A percentile compares a stretch with the other conserved stretches of the same genome.
Conservation (phyloP, 2,888 invertebrate species). For the Blastobasis lacticolella region DNA sequence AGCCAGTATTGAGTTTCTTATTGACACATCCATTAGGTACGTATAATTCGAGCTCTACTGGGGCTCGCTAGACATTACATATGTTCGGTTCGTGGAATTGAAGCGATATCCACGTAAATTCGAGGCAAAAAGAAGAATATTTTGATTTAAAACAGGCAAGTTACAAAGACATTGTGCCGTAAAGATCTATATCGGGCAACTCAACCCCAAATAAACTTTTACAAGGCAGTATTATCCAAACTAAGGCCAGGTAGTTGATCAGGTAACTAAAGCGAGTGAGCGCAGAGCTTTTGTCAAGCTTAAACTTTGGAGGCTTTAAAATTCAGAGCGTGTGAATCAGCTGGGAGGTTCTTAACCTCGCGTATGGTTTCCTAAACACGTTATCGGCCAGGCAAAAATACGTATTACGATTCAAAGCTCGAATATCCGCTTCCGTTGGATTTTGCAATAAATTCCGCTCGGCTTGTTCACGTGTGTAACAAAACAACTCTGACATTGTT, state of each 20-base stretch:
- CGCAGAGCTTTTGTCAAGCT: background rate
- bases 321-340: background rate
- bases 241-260: background rate
- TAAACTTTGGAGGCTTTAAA: background rate
- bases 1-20: slow-evolving; percentile 54
- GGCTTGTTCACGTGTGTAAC: too few relatives aligned
- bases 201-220: background rate
- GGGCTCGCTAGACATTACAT: too few relatives aligned
- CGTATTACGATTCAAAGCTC: slow-evolving; percentile 30
- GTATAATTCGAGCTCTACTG: slow-evolving; percentile 19
- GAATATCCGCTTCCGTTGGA: slow-evolving; percentile 39
- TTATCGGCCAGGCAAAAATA: too few relatives aligned
- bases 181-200: background rate
- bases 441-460: slow-evolving; percentile 13
- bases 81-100: background rate
- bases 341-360: slow-evolving; percentile 9
- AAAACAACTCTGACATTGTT: too few relatives aligned
- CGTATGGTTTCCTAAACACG: too few relatives aligned
- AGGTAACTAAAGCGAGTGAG: background rate
- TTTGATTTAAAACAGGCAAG: too few relatives aligned
- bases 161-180: background rate
- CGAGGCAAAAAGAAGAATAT: background rate
- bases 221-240: background rate
- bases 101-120: background rate
- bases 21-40: slow-evolving; percentile 66